Base-by-base conservation (phyloP, 2,113 vertebrate species). In the Nothocercus julius region DNA sequence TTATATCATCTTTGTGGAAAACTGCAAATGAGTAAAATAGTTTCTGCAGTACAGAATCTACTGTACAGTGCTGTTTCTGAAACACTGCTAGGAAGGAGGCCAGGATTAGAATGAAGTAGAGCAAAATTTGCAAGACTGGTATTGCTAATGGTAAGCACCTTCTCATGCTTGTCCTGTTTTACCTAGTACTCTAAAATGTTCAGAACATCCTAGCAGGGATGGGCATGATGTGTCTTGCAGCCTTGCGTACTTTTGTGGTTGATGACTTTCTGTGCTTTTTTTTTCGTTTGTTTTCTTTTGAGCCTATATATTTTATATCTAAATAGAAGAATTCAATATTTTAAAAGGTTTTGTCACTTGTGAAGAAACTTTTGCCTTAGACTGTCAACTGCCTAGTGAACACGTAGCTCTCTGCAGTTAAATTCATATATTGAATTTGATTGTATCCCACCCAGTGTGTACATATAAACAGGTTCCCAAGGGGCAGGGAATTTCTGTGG, bases 31-130 rank as follows among this genome's bases (percentile, higher is more conserved):
- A 80, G 53, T 82, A 7, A 87, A 95, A 85, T 79, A 76, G 68
- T 82, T 95, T 77, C 36, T 90, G 85, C 51, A 86, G 92, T 87
- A 96, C 91, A 90, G 91, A 86, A 90, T 73, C 82, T 89, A 49
- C 79, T 59, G 72, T 94, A 45, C 79, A 54, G 85, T 77, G 75
- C 89, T 95, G 88, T 97, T 97, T 97, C 95, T 95, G 93, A 95
- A 97, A 56, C 83, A 10, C 45, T 3, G 11, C 51, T 90, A 93
- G 96, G 93, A 94, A 93, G 22, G 82, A 77, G 92, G 87, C 95
- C 96, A 95, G 95, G 82, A 84, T 92, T 92, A 94, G 85, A 51
- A 72, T 72, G 47, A 56, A 94, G 51, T 66, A 85, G 58, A 95
- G 82, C 87, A 94, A 77, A 90, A 95, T 90, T 90, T 95, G 64